Evolutionary conservation across 2,888 invertebrate genomes (phyloP).

Genomic region (Heteromurus nitidus): DNA sequence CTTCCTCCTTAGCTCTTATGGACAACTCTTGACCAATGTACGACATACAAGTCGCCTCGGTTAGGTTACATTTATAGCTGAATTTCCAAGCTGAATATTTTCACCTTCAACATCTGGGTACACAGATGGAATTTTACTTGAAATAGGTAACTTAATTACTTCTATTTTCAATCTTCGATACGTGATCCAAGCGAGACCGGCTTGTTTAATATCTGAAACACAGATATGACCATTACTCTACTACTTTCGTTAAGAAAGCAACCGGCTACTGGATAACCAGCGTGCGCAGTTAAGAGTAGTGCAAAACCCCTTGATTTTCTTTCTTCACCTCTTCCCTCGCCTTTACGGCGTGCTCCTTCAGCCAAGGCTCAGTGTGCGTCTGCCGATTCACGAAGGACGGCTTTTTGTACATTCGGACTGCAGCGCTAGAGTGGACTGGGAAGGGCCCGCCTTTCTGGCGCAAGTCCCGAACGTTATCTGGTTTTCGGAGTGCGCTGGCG

Average conservation of each 20-base stretch:
- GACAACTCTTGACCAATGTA: not conserved
- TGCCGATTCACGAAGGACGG: slow-evolving; percentile 1
- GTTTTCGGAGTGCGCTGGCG: too few relatives aligned
- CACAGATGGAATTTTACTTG: slow-evolving; percentile 57
- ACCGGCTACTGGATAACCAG: too few relatives aligned
- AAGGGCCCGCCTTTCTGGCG: too few relatives aligned
- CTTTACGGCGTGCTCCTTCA: slow-evolving; percentile 32
- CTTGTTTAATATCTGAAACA: slow-evolving; percentile 19
- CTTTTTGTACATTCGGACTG: not conserved
- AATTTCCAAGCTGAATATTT: slow-evolving; percentile 51
- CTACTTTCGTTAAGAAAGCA: slow-evolving; percentile 16
- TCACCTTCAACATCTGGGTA: slow-evolving; percentile 45
- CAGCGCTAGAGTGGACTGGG: too few relatives aligned
- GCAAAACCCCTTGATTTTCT: not conserved
- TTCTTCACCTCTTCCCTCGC: not conserved
- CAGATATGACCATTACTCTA: slow-evolving; percentile 6
- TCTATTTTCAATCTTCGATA: slow-evolving; percentile 16
- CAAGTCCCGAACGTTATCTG: too few relatives aligned
- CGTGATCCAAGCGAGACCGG: slow-evolving; percentile 37
- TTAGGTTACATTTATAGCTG: slow-evolving; percentile 15
- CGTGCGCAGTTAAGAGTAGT: too few relatives aligned
- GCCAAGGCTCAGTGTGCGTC: not conserved
- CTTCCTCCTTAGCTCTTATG: slow-evolving; percentile 13
- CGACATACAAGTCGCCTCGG: not conserved
- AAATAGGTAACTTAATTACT: slow-evolving; percentile 13